Evolutionary conservation across 2,888 invertebrate species (phyloP), one percentile per base, ranked within the genome.

Genomic region (Lobophora halterata): DNA sequence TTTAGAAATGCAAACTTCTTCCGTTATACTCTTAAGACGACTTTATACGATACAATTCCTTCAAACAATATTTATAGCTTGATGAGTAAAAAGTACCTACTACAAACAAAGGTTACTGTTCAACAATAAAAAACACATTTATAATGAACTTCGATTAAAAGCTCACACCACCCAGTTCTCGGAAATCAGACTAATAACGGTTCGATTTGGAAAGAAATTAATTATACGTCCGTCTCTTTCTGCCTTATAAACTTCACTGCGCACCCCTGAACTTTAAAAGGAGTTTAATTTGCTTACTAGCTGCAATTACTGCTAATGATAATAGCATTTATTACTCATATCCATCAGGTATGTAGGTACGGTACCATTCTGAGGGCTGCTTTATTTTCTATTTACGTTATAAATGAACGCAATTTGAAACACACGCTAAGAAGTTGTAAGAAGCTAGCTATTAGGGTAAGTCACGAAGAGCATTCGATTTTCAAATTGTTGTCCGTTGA

Each of bases 231-330:
- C 11, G 17, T 35, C 40, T 26, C 34, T 36, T 39, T 34, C 43
- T 30, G 17, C 28, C 24, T 19, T 35, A 35, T 31, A 44, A 34
- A 47, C 39, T 48, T 46, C 43, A 39, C 36, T 46, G 44, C 38
- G 29, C 46, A 42, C 41, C 49, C 42, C 46, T 44, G 39, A 37
- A 41, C 46, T 43, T 37, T 39, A 49, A 49, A 43, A 46, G 35
- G 28, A 47, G 39, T 41, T 46, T 51, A 48, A 55, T 55, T 55
- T 52, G 50, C 52, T 49, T 45, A 46, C 61, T 56, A 59, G 58
- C 36, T 58, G 71, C 73, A 74, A 75, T 76, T 76, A 76, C 61
- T 51, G 52, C 68, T 76, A 75, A 76, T 72, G 76, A 76, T 75
- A 71, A 75, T 69, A 70, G 65, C 58, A 62, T 71, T 71, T 75